Base-by-base conservation (phyloP, 2,888 invertebrate species). In the Ptychoptera albimana region DNA sequence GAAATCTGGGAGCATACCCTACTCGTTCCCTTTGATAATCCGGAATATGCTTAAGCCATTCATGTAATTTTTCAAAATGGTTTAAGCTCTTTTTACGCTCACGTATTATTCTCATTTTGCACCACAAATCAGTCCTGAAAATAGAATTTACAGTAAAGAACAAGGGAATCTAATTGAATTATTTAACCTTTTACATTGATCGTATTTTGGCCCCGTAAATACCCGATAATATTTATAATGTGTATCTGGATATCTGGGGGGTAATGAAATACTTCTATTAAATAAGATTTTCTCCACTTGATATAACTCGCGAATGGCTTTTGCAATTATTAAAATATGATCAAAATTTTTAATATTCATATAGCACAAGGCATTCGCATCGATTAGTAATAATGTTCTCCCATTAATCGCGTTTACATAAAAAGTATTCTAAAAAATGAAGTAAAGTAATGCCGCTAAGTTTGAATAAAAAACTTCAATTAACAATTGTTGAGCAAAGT, bases 211-310 rank as follows among this genome's bases (percentile, higher is more conserved):
- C 0, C 74, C 75, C 0, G 70, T 72, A 35, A 66, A 60, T 0
- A 70, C 61, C 11, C 69, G 67, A 54, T 71, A 72, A 54, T 67
- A 60, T 2, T 70, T 70, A 48, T 68, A 71, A n/a, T 72, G 64
- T 0, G 70, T 70, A 2, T 67, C 51, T 0, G 72, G 71, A 37
- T 67, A 61, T 10, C 70, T 54, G 0, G 64, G 57, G 0, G 71
- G 70, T 2, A 70, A 52, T 0, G 68, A 62, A 1, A 73, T 53
- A 40, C 70, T 70, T 1, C 71, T 57, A 0, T 54, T 47, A 41
- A 67, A 69, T 15, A 53, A 56, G 0, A 69, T 55, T 34, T 64
- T 60, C 12, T 74, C 72, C 1, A 65, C 60, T 1, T 60, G 52
- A 49, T 60, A 74, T 0, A 69, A 50, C 0, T 59, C 47, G 0